These are phyloP conservation scores for Amphipyra tragopoginis DNA, from an alignment of 2,888 invertebrate genomes.

Conservation along the genomic window DNA sequence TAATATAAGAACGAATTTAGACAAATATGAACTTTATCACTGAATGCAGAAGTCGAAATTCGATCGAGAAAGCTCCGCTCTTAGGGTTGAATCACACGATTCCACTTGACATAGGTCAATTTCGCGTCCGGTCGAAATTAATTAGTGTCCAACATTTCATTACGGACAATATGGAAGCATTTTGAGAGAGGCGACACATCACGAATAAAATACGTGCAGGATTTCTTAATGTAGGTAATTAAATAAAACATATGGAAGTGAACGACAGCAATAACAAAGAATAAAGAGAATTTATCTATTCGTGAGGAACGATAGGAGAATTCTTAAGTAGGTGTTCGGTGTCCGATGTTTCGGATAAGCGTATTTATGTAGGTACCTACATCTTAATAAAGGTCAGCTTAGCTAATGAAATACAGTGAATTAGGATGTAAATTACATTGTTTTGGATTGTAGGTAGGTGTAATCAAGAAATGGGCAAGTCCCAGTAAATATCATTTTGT, in stretches of 20 bases:
- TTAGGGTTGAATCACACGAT: constrained; percentile 37
- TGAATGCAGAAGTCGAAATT: constrained; percentile 29
- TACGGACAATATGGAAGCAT: constrained; percentile 59
- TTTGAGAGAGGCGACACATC: constrained; percentile 32
- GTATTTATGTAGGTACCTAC: background rate
- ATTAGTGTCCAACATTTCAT: constrained; percentile 78
- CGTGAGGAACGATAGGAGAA: constrained; percentile 28
- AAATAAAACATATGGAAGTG: constrained; percentile 37
- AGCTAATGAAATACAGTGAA: background rate
- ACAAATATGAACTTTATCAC: constrained; percentile 38
- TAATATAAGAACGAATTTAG: constrained; percentile 3
- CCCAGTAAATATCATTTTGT: constrained; percentile 9
- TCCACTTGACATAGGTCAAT: constrained; percentile 74
- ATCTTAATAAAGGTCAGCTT: too few species aligned
- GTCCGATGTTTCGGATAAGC: constrained; percentile 1
- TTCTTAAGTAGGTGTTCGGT: constrained; percentile 23
- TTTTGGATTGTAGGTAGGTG: constrained; percentile 16
- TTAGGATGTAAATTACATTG: constrained; percentile 8
- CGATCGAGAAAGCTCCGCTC: constrained; percentile 4
- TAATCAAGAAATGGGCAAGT: constrained; percentile 7
- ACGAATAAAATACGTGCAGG: constrained; percentile 44
- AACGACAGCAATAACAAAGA: constrained; percentile 33
- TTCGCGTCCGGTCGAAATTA: constrained; percentile 77
- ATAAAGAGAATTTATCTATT: constrained; percentile 43
- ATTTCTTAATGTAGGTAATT: constrained; percentile 46